These are phyloP conservation scores for Agrotis puta DNA, from an alignment of 2,888 invertebrate species.

Conservation along the genomic window DNA sequence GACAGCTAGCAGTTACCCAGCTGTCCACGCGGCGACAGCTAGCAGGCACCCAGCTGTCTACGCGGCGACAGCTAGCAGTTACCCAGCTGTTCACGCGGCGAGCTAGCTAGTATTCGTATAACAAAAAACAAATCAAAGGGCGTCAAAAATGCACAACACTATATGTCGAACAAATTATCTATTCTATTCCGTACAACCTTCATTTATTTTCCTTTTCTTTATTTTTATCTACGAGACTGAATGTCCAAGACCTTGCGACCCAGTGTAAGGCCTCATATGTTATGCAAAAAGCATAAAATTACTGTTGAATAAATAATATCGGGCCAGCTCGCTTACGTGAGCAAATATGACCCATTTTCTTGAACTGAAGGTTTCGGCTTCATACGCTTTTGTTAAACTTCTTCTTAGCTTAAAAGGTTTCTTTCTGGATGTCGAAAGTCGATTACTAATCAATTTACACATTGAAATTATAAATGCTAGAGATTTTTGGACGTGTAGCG, in stretches of 20 bases:
- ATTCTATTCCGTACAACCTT: neutral
- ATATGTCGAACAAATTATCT: too few relatives aligned
- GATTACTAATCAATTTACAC: too few relatives aligned
- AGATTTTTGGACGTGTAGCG: too few relatives aligned
- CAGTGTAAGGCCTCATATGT: neutral
- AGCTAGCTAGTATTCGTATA: too few relatives aligned
- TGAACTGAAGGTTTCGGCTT: neutral
- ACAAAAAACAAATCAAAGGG: too few relatives aligned
- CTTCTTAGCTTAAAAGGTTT: neutral
- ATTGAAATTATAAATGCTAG: too few relatives aligned
- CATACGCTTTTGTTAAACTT: neutral
- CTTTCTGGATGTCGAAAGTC: neutral
- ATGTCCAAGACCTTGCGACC: neutral
- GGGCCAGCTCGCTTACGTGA: slow-evolving; percentile 2
- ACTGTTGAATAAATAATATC: slow-evolving; percentile 25
- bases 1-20: too few relatives aligned
- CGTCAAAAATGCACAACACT: too few relatives aligned
- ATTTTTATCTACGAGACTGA: neutral
- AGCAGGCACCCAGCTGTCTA: too few relatives aligned
- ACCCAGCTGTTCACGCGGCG: too few relatives aligned
- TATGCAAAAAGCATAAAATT: slow-evolving; percentile 24
- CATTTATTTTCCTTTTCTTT: neutral
- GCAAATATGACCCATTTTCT: slow-evolving; percentile 22
- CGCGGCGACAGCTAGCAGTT: too few relatives aligned
- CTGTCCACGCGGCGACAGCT: too few relatives aligned